A percentile compares a stretch with the other conserved stretches of the same genome.
Evolutionary conservation across 2,797 vertebrate species (phyloP).

Genomic region (Alosa sapidissima): DNA sequence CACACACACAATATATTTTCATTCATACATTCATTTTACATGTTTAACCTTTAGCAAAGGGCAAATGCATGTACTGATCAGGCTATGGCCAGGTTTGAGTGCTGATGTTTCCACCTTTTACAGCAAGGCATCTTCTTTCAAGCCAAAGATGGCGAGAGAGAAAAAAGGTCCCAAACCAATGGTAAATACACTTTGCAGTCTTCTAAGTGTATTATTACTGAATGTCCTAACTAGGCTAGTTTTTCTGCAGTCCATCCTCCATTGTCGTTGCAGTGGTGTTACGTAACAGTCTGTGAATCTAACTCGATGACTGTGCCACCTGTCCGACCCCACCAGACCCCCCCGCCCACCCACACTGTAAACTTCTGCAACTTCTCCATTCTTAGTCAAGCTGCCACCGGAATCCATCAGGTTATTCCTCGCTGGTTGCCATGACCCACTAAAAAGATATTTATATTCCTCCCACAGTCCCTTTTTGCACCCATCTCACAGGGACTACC

Average conservation of each 20-base stretch:
- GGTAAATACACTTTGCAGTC: not conserved
- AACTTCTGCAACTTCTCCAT: conserved; percentile 37
- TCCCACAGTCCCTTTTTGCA: conserved; percentile 47
- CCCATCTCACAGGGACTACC: conserved; percentile 36
- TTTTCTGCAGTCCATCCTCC: not conserved
- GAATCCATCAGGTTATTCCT: conserved; percentile 46
- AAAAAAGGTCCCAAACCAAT: not conserved
- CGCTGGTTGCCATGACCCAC: conserved; percentile 66
- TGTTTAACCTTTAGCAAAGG: not conserved
- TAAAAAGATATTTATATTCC: conserved; percentile 72
- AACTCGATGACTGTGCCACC: not conserved
- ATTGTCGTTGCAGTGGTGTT: not conserved
- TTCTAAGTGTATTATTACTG: not conserved
- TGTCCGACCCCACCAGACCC: not conserved
- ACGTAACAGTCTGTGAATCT: not conserved
- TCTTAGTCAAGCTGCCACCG: conserved; percentile 26
- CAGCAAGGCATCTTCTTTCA: too few relatives aligned
- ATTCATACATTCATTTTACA: not conserved
- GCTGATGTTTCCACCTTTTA: not conserved
- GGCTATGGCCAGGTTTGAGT: not conserved
- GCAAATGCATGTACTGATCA: not conserved
- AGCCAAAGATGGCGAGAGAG: not conserved
- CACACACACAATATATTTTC: too few relatives aligned
- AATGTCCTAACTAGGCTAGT: not conserved
- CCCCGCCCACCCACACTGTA: not conserved